phyloP scores from a whole-genome alignment of 2,888 invertebrate species.

The Coenonympha arcania region DNA sequence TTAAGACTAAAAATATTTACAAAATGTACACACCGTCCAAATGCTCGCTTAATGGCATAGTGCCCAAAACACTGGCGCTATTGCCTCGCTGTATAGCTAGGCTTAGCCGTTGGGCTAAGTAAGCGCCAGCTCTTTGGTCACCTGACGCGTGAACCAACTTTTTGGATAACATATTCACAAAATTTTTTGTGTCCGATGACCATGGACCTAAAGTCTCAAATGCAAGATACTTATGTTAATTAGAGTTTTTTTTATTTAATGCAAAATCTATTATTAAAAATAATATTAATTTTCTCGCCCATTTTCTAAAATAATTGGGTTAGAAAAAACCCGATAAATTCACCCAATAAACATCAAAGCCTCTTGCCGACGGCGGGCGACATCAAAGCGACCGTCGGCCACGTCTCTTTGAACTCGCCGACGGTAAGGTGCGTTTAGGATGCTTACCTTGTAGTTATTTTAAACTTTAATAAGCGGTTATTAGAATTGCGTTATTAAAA shows the following conservation, averaged over 20 bases:
- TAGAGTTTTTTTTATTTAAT: neutral
- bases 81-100: too few species aligned
- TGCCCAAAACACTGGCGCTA: too few species aligned
- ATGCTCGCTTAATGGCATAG: too few species aligned
- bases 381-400: slow-evolving; percentile 54
- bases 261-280: slow-evolving; percentile 15
- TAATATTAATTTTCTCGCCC: slow-evolving; percentile 9
- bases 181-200: too few species aligned
- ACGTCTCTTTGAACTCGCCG: slow-evolving; percentile 48
- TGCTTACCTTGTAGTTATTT: slow-evolving; percentile 20
- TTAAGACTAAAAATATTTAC: too few species aligned
- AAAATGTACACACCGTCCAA: too few species aligned
- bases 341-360: slow-evolving; percentile 36
- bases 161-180: too few species aligned
- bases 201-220: too few species aligned
- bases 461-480: slow-evolving; percentile 17
- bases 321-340: slow-evolving; percentile 38
- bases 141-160: too few species aligned
- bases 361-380: slow-evolving; percentile 50
- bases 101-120: too few species aligned
- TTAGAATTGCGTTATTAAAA: slow-evolving; percentile 9
- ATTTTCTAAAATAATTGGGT: slow-evolving; percentile 36
- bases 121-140: too few species aligned
- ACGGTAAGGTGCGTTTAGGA: slow-evolving; percentile 33
- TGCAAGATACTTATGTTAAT: too few species aligned